Evolutionary conservation across 2,113 vertebrate species (phyloP).

Genomic region (Lutjanus erythropterus): DNA sequence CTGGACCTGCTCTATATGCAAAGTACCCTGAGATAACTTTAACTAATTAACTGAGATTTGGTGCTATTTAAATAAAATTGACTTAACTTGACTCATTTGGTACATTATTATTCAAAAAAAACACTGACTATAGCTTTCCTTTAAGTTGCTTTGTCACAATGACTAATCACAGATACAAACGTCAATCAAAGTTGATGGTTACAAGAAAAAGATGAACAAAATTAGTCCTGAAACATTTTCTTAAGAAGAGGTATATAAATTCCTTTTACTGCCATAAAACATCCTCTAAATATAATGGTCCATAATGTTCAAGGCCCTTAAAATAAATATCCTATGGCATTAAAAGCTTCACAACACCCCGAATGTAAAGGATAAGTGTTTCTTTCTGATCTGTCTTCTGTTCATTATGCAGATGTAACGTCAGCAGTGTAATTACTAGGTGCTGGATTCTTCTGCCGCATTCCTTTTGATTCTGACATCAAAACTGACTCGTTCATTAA

Average conservation of each 20-base stretch:
- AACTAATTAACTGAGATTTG: no score
- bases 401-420: conserved; percentile 17
- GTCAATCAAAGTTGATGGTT: background rate
- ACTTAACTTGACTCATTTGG: no score
- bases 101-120: background rate
- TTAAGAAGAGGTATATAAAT: background rate
- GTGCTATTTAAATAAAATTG: no score
- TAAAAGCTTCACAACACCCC: background rate
- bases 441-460: conserved; percentile 22
- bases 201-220: background rate
- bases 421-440: conserved; percentile 30
- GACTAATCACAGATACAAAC: background rate
- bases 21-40: no score
- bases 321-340: background rate
- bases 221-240: no score
- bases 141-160: background rate
- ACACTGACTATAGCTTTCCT: background rate
- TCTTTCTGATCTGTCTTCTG: conserved; percentile 6
- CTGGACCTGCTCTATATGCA: no score
- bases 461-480: conserved; percentile 49
- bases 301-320: background rate
- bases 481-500: conserved; percentile 53
- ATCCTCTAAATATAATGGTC: background rate
- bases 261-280: background rate
- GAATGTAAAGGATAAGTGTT: conserved; percentile 10